A percentile compares a stretch with the other conserved stretches of the same genome.
Evolutionary conservation across 2,113 vertebrate species (phyloP).

Genomic region (Urocynchramus pylzowi): DNA sequence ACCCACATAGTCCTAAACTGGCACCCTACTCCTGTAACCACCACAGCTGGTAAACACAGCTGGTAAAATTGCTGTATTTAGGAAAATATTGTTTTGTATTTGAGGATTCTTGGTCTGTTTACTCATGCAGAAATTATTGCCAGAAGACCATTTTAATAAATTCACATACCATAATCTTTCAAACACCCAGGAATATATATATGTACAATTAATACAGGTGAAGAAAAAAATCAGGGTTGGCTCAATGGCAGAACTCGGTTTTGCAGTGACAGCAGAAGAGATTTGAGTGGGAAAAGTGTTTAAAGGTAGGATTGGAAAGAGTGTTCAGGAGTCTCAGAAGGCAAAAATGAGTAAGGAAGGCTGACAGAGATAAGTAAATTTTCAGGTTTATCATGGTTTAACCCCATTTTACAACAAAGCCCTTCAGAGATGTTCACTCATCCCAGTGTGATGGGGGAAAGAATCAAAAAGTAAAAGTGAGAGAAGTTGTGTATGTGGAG

Average conservation of each 20-base stretch:
- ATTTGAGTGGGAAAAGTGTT: background rate
- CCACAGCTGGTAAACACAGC: background rate
- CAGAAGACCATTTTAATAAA: background rate
- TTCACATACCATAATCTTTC: background rate
- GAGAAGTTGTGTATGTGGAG: background rate
- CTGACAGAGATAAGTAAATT: background rate
- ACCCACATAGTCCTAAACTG: background rate
- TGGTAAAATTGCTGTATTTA: background rate
- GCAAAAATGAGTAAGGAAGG: background rate
- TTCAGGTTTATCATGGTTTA: background rate
- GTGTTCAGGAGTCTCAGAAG: background rate
- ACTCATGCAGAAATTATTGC: background rate
- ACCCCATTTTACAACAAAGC: background rate
- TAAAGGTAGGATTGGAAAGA: background rate
- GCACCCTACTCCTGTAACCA: background rate
- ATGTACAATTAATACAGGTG: background rate
- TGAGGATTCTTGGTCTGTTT: background rate
- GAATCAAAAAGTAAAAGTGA: background rate
- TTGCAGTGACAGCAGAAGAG: background rate
- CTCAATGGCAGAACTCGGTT: background rate
- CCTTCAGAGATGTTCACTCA: fast-evolving
- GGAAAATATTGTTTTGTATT: background rate
- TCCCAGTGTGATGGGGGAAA: fast-evolving
- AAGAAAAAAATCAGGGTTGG: background rate
- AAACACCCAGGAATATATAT: background rate